These are phyloP conservation scores for Prorops nasuta DNA, from an alignment of 1,140 invertebrate genomes.

Conservation along the genomic window DNA sequence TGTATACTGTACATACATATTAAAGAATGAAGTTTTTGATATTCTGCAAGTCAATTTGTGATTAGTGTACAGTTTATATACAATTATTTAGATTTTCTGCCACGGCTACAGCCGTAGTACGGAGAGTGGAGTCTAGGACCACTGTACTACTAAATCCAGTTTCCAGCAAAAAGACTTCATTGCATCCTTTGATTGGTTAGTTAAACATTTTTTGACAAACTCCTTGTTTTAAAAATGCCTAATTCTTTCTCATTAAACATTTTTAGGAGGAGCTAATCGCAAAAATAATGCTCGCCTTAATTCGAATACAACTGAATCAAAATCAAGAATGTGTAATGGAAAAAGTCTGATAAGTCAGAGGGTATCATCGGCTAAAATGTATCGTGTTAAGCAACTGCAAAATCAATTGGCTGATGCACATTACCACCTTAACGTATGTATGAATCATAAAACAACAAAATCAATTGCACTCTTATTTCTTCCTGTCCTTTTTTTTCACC, in stretches of 20 bases:
- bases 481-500: neutral
- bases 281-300: constrained; percentile 44
- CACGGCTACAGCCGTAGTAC: no score
- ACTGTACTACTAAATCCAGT: no score
- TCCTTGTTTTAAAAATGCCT: neutral
- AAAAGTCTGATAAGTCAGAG: constrained; percentile 64
- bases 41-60: no score
- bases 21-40: no score
- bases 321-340: no score
- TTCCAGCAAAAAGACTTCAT: constrained; percentile 51
- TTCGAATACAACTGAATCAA: constrained; percentile 36
- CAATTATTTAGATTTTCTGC: no score
- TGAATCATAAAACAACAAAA: neutral
- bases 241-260: no score
- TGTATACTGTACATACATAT: no score
- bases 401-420: constrained; percentile 78
- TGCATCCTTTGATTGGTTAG: constrained; percentile 49
- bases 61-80: no score
- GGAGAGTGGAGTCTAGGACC: no score
- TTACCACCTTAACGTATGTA: constrained; percentile 68
- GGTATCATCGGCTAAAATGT: constrained; percentile 72
- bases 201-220: constrained; percentile 19
- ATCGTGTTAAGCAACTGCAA: constrained; percentile 72
- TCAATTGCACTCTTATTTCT: no score
- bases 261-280: constrained; percentile 52